Evolutionary conservation across 2,113 vertebrate species (phyloP), one percentile per base, ranked within the genome.

Genomic region (Scomber japonicus): DNA sequence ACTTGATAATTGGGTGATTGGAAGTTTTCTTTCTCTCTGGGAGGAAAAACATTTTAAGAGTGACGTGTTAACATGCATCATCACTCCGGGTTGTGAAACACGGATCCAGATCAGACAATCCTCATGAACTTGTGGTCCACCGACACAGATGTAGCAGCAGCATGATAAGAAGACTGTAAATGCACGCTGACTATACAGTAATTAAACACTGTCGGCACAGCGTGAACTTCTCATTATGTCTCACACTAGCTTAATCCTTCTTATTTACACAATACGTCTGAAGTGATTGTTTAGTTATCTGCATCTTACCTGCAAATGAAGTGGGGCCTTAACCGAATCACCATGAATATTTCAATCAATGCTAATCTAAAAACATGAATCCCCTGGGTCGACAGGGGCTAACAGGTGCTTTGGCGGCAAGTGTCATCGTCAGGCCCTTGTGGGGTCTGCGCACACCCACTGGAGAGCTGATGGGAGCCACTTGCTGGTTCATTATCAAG

Each of bases 261-360:
- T n/a, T n/a, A n/a, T 31, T 61, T 49, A 53, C n/a, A 56, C 17
- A 54, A 56, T 19, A 17, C 5, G 24, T 3, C 31, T 30, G 8
- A 31, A 21, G 11, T 51, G 21, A 17, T 30, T 46, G 27, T 50
- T 74, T 48, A 10, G 9, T 19, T 44, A 67, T 50, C 30, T 49
- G 45, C 54, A 50, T 71, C 21, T n/a, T 68, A 17, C 24, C 46
- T 67, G 50, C 71, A 67, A 54, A 78, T 31, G 3, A 66, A 67
- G 17, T 2, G 35, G 35, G 35, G 51, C 27, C 54, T 44, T 45
- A 11, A 67, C 24, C 9, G 27, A 64, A n/a, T 54, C 7, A 0
- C 15, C 49, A 56, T 71, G 27, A 61, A 73, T 82, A 49, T 55
- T 66, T 67, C n/a, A 78, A 48, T 11, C 48, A 55, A 1, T 49